Evolutionary conservation across 1,140 invertebrate species (phyloP), one percentile per base, ranked within the genome.

Genomic region (Xylocopa sonorina): DNA sequence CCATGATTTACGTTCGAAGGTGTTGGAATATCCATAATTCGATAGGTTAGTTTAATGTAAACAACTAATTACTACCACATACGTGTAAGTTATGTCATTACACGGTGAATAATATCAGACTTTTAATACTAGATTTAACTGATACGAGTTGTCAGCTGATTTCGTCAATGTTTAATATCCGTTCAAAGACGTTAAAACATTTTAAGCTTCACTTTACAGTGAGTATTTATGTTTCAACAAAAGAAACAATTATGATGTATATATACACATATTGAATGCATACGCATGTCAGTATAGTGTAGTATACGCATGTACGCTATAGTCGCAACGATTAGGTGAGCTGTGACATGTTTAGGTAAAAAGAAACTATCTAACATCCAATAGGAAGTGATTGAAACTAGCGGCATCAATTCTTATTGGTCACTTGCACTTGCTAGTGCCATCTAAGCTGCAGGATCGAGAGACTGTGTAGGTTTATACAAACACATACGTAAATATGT

Each of bases 1-100:
- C 80, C 85, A 43, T 88, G 80, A 58, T 88, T 89, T 64, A 91
- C 80, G 32, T 79, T 87, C 27, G 90, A 87, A 10, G 89, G 84
- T 53, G 88, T 83, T 48, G 83, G 83, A 66, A 58, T 48, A 74
- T 80, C 62, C 72, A 80, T 80, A 64, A 41, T 75, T 75, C 75
- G 14, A n/a, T 60, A 78, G 60, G 62, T 75, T 80, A 50, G 21
- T 5, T 58, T 58, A 58, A 58, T 41, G 46, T 75, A 67, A 74
- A 75, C 24, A 80, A 75, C 6, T n/a, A 43, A 75, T 57, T 75
- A 46, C 18, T 7, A 32, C 16, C 2, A 16, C 1, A 16, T 3
- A 50, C 5, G 24, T 43, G 27, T 60, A 3, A 60, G 43, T 71
- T 71, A 38, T 41, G 46, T 51, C 66, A 71, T 62, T 50, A 21